These are phyloP conservation scores for Olivierus martensii DNA, from an alignment of 1,140 invertebrate genomes.

Conservation along the genomic window DNA sequence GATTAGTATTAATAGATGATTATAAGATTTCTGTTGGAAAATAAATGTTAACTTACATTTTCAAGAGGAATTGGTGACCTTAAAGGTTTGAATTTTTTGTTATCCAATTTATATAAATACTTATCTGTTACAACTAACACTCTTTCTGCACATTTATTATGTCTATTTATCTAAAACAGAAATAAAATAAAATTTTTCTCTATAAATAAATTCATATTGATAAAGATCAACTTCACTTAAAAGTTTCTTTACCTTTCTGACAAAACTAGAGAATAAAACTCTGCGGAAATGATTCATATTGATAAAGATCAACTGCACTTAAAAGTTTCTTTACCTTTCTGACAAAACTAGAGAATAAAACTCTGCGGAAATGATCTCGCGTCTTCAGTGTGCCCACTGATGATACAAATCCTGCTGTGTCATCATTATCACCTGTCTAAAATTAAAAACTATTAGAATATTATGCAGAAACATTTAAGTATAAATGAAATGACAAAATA, in stretches of 20 bases:
- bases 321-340: conserved; percentile 31
- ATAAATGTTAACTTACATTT: conserved; percentile 41
- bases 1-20: background rate
- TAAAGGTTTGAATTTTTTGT: conserved; percentile 65
- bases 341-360: conserved; percentile 42
- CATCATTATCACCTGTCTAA: conserved; percentile 53
- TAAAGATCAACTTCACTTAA: background rate
- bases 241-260: conserved; percentile 34
- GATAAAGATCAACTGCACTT: background rate
- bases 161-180: conserved; percentile 43
- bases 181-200: background rate
- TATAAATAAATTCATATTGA: background rate
- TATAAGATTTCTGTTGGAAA: too few species aligned
- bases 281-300: conserved; percentile 40
- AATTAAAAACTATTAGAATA: conserved; percentile 10
- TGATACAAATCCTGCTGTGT: conserved; percentile 49
- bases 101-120: conserved; percentile 78
- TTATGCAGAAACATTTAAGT: too few species aligned
- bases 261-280: conserved; percentile 41
- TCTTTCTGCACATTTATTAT: conserved; percentile 77
- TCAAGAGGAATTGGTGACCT: conserved; percentile 63
- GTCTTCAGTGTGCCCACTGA: conserved; percentile 54
- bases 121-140: conserved; percentile 77
- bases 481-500: too few species aligned
- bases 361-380: conserved; percentile 49